phyloP scores from a whole-genome alignment of 2,888 invertebrate species.

The Palloptera scutellata region DNA sequence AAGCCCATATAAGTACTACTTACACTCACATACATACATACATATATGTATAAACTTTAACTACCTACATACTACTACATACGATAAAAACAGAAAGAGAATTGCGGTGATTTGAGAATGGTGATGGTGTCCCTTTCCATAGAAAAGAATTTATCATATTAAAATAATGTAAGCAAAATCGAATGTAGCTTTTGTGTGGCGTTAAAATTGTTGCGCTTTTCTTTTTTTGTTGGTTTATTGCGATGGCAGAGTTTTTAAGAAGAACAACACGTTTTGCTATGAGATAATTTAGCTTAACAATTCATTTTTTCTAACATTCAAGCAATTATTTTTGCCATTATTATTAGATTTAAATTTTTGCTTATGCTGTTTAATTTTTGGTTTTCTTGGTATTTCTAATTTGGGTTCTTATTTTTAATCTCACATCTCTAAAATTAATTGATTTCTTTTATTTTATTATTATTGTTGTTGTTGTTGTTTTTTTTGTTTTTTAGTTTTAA shows the following conservation, averaged over 20 bases:
- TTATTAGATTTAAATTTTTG: background rate
- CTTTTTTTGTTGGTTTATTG: no score
- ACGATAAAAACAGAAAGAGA: no score
- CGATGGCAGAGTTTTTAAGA: no score
- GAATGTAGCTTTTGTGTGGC: no score
- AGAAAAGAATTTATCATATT: no score
- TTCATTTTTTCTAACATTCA: background rate
- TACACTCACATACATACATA: slow-evolving; percentile 6
- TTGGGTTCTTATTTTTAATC: background rate
- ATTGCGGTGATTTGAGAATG: no score
- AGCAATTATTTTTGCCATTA: slow-evolving; percentile 3
- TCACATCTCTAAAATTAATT: background rate
- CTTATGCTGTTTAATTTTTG: slow-evolving; percentile 9
- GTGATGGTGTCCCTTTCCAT: no score
- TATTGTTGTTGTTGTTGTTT: slow-evolving; percentile 11
- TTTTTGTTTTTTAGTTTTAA: background rate
- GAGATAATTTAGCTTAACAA: no score
- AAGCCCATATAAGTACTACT: background rate
- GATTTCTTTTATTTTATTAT: slow-evolving; percentile 3
- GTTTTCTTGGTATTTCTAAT: background rate
- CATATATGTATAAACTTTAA: background rate
- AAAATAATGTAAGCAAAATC: no score
- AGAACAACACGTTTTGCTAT: no score
- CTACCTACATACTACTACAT: no score
- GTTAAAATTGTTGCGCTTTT: no score